A percentile compares a stretch with the other conserved stretches of the same genome.
phyloP scores from a whole-genome alignment of 2,888 invertebrate species.

The Mantis religiosa region DNA sequence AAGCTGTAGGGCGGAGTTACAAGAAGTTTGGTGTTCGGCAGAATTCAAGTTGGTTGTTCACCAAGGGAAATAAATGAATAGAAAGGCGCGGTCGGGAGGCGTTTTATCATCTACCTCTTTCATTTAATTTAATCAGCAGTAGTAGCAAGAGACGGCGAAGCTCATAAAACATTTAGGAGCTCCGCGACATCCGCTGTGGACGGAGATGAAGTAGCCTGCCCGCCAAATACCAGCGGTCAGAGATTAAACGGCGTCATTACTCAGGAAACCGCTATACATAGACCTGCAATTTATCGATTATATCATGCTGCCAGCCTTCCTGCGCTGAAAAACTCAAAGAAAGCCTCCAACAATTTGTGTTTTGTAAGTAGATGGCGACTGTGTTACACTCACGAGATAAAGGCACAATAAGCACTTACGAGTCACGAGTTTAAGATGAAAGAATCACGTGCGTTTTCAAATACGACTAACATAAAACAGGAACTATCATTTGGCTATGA shows the following conservation, averaged over 20 bases:
- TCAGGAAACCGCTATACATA: not conserved
- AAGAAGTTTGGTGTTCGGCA: not conserved
- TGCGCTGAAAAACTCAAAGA: too few relatives aligned
- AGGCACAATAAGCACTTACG: too few relatives aligned
- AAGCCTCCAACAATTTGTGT: too few relatives aligned
- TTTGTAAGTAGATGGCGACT: too few relatives aligned
- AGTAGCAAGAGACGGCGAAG: not conserved
- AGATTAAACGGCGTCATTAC: not conserved
- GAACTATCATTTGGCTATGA: too few relatives aligned
- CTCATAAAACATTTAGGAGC: conserved; percentile 4
- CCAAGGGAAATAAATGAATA: conserved; percentile 6
- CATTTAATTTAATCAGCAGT: conserved; percentile 10
- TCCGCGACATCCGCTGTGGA: not conserved
- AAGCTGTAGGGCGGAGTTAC: not conserved
- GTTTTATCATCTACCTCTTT: conserved; percentile 1
- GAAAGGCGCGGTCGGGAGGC: not conserved
- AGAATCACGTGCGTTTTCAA: too few relatives aligned
- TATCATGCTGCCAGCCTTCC: too few relatives aligned
- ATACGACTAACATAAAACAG: too few relatives aligned
- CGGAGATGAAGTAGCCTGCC: not conserved
- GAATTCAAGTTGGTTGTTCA: not conserved
- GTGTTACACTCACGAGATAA: too few relatives aligned
- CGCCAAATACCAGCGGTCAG: not conserved
- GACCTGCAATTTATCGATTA: not conserved
- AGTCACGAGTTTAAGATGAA: too few relatives aligned